Base-by-base conservation (phyloP, 2,888 invertebrate genomes). In the Eupelmus urozonus region DNA sequence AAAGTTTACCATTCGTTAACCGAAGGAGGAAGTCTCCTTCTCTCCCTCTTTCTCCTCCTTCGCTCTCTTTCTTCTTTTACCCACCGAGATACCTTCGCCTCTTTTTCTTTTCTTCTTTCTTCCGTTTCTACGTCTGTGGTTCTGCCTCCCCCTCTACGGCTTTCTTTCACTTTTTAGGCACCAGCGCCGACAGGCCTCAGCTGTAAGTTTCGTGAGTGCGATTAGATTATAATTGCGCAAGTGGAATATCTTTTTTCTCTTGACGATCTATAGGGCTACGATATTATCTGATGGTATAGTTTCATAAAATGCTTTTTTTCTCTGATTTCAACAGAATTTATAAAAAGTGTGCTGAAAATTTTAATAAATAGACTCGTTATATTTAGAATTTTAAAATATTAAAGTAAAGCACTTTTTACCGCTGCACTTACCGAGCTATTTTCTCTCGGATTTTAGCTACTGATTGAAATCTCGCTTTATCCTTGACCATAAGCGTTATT, bases 1-100 rank as follows among this genome's bases (percentile, higher is more conserved):
- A 77, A 76, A 77, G 65, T 65, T 77, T 77, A 77, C 59, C 76
- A 71, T 77, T 77, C 65, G 70, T 77, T 66, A 71, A 16, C 76
- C 40, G 27, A 67, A 67, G 65, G 18, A 65, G 73, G 57, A 73
- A 65, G 57, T 71, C 60, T n/a, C n/a, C n/a, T 57, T 71, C 70
- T 57, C 60, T 57, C 18, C 42, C 25, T n/a, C 18, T 53, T 66
- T 34, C 53, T 66, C 49, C 20, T 20, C 51, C 29, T 34, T 34
- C 34, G 2, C 34, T 27, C 27, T 49, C 53, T 20, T 5, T 18
- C 34, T 13, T 25, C 11, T 20, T 13, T 25, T 5, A 16, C 27
- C 63, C 16, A 16, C 67, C 3, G 34, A 34, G 3, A 34, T 62
- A n/a, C 5, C 40, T 42, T 23, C 7, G 20, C 18, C 57, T 42